Conservation (phyloP, 2,797 vertebrate species). For the Alauda arvensis region DNA sequence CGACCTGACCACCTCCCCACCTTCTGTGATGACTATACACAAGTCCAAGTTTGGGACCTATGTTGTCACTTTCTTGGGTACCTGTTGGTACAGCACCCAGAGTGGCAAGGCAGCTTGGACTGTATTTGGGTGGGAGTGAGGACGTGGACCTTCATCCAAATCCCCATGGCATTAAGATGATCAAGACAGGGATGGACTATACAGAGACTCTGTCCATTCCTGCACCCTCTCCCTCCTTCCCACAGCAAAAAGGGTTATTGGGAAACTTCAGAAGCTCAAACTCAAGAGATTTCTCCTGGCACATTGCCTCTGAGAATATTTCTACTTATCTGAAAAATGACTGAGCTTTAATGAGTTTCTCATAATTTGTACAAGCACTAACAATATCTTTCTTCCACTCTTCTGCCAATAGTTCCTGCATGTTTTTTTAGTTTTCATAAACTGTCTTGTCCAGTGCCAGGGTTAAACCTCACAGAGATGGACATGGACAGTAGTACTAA, state of each 20-base stretch:
- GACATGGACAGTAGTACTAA: conserved; percentile 4
- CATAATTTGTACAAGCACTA: not conserved
- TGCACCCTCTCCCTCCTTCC: not conserved
- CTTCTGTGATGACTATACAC: not conserved
- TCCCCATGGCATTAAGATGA: not conserved
- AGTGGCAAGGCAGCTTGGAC: not conserved
- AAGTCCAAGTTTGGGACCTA: not conserved
- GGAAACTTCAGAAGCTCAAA: conserved; percentile 20
- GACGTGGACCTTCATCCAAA: not conserved
- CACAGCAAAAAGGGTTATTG: not conserved
- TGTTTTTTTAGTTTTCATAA: not conserved
- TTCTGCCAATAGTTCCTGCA: not conserved
- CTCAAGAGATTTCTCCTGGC: not conserved
- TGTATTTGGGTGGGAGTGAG: not conserved
- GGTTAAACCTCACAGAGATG: conserved; percentile 24
- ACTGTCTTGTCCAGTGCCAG: conserved; percentile 7
- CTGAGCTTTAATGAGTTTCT: conserved; percentile 37
- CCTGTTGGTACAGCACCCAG: not conserved
- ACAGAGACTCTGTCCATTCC: not conserved
- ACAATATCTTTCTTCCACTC: not conserved
- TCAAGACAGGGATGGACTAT: not conserved
- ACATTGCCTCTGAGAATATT: conserved; percentile 25
- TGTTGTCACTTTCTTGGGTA: accelerated
- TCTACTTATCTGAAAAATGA: not conserved
- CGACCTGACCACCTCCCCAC: not conserved